Conservation (phyloP, 2,888 invertebrate genomes). For the Sepiola atlantica region DNA sequence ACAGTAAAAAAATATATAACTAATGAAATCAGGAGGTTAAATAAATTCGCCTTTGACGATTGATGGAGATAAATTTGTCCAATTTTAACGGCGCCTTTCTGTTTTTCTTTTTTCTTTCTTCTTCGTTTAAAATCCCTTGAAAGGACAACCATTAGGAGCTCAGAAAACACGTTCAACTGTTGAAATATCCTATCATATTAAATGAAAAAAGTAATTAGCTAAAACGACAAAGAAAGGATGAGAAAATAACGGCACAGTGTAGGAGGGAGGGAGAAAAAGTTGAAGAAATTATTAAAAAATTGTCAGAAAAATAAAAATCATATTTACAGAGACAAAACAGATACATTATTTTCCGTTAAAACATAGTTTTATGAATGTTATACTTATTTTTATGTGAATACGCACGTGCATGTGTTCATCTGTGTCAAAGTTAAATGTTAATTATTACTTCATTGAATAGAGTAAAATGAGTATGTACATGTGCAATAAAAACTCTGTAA, state of each 20-base stretch:
- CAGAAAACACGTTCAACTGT: not conserved
- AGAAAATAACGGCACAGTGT: not conserved
- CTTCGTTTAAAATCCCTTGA: not conserved
- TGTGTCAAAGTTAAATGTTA: too few relatives aligned
- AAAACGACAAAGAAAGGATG: not conserved
- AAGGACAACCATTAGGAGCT: not conserved
- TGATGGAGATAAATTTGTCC: not conserved
- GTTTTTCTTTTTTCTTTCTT: not conserved
- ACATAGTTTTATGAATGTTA: not conserved
- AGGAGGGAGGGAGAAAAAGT: not conserved
- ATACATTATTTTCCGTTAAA: not conserved
- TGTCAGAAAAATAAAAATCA: not conserved
- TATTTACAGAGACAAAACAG: not conserved
- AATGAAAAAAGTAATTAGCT: not conserved
- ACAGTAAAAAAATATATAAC: not conserved
- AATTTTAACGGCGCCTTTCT: not conserved
- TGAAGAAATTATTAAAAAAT: too few relatives aligned
- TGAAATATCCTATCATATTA: not conserved
- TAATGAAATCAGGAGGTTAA: conserved; percentile 32
- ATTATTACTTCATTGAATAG: too few relatives aligned
- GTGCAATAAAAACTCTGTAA: too few relatives aligned
- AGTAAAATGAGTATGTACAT: too few relatives aligned
- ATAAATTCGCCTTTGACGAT: conserved; percentile 21
- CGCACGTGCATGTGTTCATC: not conserved
- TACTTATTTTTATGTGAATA: not conserved